Percentiles rank a stretch among this genome's conserved stretches.
phyloP scores from a whole-genome alignment of 2,888 invertebrate genomes.

The Nemurella pictetii region DNA sequence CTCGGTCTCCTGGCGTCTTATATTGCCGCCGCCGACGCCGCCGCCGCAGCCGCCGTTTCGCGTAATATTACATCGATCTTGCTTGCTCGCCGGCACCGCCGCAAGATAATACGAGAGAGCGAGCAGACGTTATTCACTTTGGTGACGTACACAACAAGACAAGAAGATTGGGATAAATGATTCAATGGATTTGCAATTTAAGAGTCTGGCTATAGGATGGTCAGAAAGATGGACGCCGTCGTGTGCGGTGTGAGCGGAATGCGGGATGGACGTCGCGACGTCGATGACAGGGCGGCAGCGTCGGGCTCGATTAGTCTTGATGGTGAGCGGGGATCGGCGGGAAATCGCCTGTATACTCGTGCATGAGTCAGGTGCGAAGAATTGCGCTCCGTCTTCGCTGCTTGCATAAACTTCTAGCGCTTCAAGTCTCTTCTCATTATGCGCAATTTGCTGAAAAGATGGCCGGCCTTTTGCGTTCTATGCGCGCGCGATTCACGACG shows the following conservation, averaged over 20 bases:
- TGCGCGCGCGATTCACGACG: neutral
- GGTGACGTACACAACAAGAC: neutral
- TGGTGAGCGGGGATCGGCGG: neutral
- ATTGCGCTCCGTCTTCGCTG: neutral
- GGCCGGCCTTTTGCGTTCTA: neutral
- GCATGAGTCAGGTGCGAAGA: neutral
- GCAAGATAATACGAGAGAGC: neutral
- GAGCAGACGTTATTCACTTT: neutral
- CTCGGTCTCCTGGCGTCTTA: neutral
- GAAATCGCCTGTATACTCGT: neutral
- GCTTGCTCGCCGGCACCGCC: neutral
- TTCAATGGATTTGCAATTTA: neutral
- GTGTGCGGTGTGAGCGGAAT: neutral
- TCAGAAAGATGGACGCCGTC: neutral
- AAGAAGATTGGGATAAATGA: neutral
- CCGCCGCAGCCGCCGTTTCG: neutral
- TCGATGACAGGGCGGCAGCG: neutral
- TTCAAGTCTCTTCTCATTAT: neutral
- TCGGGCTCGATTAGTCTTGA: neutral
- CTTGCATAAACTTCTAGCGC: neutral
- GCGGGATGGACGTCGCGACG: neutral
- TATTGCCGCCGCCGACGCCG: neutral
- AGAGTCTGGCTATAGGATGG: neutral
- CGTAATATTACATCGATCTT: neutral
- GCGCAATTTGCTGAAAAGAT: neutral